A percentile compares a stretch with the other conserved stretches of the same genome.
These are phyloP conservation scores for Cyanoramphus novaezelandiae DNA, from an alignment of 2,113 vertebrate species.

Conservation along the genomic window DNA sequence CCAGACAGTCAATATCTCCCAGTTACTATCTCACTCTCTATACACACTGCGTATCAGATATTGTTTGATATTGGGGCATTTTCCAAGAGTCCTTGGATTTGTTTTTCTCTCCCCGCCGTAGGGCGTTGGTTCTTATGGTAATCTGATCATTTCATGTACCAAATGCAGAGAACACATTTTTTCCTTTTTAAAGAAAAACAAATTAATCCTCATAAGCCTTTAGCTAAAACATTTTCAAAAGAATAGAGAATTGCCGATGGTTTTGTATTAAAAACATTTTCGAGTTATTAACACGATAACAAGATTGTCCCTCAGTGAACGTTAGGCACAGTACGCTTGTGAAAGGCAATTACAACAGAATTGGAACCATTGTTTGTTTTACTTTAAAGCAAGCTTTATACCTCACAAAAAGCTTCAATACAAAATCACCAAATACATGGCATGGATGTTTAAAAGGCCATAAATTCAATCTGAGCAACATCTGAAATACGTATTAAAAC, in stretches of 20 bases:
- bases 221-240: background rate
- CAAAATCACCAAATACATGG: background rate
- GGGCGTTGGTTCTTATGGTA: conserved; percentile 74
- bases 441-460: background rate
- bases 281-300: background rate
- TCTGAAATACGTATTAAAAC: background rate
- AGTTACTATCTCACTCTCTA: background rate
- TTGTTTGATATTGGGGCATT: background rate
- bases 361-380: background rate
- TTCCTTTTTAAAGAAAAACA: background rate
- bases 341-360: background rate
- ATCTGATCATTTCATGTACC: conserved; percentile 22
- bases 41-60: background rate
- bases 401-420: background rate
- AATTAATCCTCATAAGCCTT: background rate
- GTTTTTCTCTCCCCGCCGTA: background rate
- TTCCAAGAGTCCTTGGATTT: background rate
- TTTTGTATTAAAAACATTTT: background rate
- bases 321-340: background rate
- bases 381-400: background rate
- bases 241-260: background rate
- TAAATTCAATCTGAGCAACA: background rate
- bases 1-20: background rate
- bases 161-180: background rate
- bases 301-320: background rate